phyloP scores from a whole-genome alignment of 2,113 vertebrate species.

The Cephalopterus ornatus region DNA sequence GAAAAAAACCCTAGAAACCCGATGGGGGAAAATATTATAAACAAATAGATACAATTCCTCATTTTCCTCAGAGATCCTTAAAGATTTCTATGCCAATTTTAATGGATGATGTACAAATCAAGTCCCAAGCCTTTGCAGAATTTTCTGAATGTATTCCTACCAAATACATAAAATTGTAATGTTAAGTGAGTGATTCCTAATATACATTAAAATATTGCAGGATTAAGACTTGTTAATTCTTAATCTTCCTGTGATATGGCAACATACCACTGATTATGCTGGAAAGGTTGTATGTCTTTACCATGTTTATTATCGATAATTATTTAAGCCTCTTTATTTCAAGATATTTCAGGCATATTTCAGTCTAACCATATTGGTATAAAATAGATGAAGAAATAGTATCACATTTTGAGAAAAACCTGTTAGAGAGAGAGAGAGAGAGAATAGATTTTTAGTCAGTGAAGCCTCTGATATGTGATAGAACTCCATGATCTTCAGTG shows the following conservation, averaged over 20 bases:
- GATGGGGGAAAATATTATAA: neutral
- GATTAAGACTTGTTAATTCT: neutral
- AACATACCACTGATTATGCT: neutral
- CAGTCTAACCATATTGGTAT: neutral
- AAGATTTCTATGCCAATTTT: neutral
- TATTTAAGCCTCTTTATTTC: neutral
- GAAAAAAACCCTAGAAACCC: neutral
- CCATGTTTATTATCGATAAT: neutral
- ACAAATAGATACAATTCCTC: neutral
- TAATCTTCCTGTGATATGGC: neutral
- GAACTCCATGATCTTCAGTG: neutral
- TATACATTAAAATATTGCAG: neutral
- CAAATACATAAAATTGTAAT: neutral
- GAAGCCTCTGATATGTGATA: neutral
- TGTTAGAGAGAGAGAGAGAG: too few species aligned
- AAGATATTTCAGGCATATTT: neutral
- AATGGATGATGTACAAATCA: neutral
- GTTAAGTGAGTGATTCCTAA: neutral
- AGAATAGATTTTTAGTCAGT: neutral
- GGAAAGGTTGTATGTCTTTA: neutral
- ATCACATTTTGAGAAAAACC: neutral
- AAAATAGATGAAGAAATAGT: neutral
- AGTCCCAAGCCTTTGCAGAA: neutral
- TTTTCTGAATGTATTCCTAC: neutral
- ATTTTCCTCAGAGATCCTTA: neutral